A percentile compares a stretch with the other conserved stretches of the same genome.
These are phyloP conservation scores for Gymnocypris eckloni DNA, from an alignment of 2,797 vertebrate genomes.

Conservation along the genomic window DNA sequence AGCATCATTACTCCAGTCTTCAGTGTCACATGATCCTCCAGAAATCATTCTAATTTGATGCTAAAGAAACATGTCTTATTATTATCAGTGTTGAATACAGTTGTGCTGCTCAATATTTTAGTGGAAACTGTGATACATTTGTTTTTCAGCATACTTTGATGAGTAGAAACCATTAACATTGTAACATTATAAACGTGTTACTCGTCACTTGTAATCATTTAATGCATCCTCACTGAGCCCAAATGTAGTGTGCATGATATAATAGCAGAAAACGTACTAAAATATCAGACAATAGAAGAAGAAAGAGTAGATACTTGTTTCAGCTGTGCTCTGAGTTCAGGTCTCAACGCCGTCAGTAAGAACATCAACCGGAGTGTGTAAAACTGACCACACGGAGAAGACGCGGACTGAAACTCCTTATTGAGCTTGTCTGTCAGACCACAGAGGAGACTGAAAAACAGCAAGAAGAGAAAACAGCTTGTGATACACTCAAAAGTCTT, in stretches of 20 bases:
- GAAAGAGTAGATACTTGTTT: slow-evolving; percentile 64
- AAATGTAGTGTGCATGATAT: not conserved
- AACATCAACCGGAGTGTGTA: slow-evolving; percentile 81
- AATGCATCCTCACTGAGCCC: not conserved
- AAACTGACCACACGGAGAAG: slow-evolving; percentile 76
- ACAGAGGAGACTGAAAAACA: slow-evolving; percentile 68
- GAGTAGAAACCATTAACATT: not conserved
- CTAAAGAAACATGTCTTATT: not conserved
- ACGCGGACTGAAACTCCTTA: slow-evolving; percentile 59
- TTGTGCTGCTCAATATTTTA: not conserved
- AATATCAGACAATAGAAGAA: not conserved
- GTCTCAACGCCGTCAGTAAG: slow-evolving; percentile 77
- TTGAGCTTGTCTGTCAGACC: slow-evolving; percentile 72
- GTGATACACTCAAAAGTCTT: not conserved
- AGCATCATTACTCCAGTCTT: not conserved
- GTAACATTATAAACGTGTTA: not conserved
- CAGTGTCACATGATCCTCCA: not conserved
- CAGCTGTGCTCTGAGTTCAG: slow-evolving; percentile 77
- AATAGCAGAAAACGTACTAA: not conserved
- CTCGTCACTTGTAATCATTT: too few species aligned
- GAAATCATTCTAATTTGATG: not conserved
- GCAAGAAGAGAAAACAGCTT: not conserved
- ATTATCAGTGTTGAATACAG: not conserved
- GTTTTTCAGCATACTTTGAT: not conserved
- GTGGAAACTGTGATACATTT: not conserved